Base-by-base conservation (phyloP, 2,113 vertebrate species). In the Xiphophorus hellerii region DNA sequence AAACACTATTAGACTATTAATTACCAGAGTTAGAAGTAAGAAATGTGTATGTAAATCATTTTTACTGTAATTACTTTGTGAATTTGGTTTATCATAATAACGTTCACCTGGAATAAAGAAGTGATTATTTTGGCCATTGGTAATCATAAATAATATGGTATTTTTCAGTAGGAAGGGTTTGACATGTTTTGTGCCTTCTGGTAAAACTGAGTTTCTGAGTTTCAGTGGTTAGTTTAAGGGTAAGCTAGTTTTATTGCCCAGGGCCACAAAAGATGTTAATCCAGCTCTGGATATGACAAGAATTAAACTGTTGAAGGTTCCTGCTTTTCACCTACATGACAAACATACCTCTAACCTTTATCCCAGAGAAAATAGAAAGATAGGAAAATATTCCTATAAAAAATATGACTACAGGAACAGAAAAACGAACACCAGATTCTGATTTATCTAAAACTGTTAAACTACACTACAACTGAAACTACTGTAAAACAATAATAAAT, bases 401-500 rank as follows among this genome's bases (percentile, higher is more conserved):
- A 5, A 48, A 48, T 48, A 1, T 17, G 14, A 48, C 44, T 20
- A 48, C 42, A 44, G 3, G 14, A 48, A 20, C 44, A 17, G 13
- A 48, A 48, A 48, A 48, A 48, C 44, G 4, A 48, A 48, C 44
- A 44, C 15, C 42, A 44, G 42, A 14, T 5, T 48, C 14, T 4
- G 44, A 48, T 48, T 48, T 5, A 48, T 48, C 44, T 48, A 1
- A 48, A 48, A 48, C 15, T 3, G 42, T 15, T 14, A 44, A 44
- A 44, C 14, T 39, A 12, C 42, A 20, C 48, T 22, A 54, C 22
- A n/a, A 8, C 58, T 39, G 31, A 12, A 29, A 51, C n/a, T 65
- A 65, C 14, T n/a, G 51, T 77, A 44, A 74, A 15, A 28, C 31
- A 37, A 17, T n/a, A 37, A 42, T 42, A 80, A 54, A 82, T 54